phyloP scores from a whole-genome alignment of 2,888 invertebrate species.

The Aphodius sticticus region DNA sequence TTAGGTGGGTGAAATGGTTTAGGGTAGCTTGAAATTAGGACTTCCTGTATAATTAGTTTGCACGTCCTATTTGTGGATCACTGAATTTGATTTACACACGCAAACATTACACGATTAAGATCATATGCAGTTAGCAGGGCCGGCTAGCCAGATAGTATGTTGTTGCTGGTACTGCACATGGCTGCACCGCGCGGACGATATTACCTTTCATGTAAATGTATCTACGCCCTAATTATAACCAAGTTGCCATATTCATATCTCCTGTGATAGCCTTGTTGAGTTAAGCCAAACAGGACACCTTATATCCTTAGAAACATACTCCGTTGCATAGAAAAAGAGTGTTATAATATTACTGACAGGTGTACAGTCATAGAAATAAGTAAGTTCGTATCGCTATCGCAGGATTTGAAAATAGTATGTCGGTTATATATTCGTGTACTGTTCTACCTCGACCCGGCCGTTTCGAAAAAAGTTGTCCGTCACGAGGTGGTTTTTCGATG shows the following conservation, averaged over 20 bases:
- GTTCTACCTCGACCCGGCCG: too few species aligned
- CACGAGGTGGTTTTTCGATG: too few species aligned
- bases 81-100: background rate
- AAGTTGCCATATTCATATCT: background rate
- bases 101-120: background rate
- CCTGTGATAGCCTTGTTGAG: background rate
- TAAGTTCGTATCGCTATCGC: too few species aligned
- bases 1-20: background rate
- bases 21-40: background rate
- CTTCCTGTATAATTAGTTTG: slow-evolving; percentile 4
- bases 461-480: too few species aligned
- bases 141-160: background rate
- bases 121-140: background rate
- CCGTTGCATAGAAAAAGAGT: too few species aligned
- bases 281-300: too few species aligned
- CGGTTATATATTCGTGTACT: too few species aligned
- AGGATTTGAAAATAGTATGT: too few species aligned
- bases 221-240: background rate
- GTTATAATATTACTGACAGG: too few species aligned
- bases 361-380: too few species aligned
- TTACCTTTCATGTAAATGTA: background rate
- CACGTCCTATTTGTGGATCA: background rate
- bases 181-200: background rate
- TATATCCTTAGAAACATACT: too few species aligned
- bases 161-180: slow-evolving; percentile 4